Evolutionary conservation across 1,140 invertebrate genomes (phyloP), one percentile per base, ranked within the genome.

Genomic region (Battus philenor): DNA sequence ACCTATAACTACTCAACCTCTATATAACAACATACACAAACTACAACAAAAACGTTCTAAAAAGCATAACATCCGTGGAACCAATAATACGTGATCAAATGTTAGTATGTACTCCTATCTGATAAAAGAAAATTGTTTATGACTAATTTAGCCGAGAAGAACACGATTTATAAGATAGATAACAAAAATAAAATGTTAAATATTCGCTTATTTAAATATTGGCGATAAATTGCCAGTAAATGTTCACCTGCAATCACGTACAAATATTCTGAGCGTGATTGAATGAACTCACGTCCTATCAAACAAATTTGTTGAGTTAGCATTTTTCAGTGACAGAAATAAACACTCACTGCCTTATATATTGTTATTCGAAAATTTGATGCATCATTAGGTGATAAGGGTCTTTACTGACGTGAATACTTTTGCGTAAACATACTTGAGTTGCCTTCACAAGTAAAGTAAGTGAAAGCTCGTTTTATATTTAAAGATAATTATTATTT

Each of bases 101-200:
- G n/a, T n/a, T n/a, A n/a, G n/a, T n/a, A n/a, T n/a, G n/a, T n/a
- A n/a, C n/a, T n/a, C n/a, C n/a, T n/a, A n/a, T n/a, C n/a, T n/a
- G n/a, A n/a, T n/a, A n/a, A n/a, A n/a, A n/a, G n/a, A n/a, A n/a
- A n/a, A n/a, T n/a, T 22, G 20, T 8, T 22, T 8, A 22, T 27
- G 27, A n/a, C n/a, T 27, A 15, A 41, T 16, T 26, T 2, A 39
- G 8, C 16, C 15, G 22, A n/a, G n/a, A n/a, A n/a, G n/a, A 39
- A 16, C 38, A 41, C 38, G 38, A 36, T 27, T 16, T 30, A 9
- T 27, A 4, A 27, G 38, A 41, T 41, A 41, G 38, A 41, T 41
- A 41, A 27, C 8, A 16, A 29, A 26, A 9, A 10, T 4, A 41
- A 29, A 16, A 29, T 41, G 38, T 27, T 16, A 29, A 27, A 27